Conservation (phyloP, 2,113 vertebrate genomes). For the Forbesichthys papilliferus region DNA sequence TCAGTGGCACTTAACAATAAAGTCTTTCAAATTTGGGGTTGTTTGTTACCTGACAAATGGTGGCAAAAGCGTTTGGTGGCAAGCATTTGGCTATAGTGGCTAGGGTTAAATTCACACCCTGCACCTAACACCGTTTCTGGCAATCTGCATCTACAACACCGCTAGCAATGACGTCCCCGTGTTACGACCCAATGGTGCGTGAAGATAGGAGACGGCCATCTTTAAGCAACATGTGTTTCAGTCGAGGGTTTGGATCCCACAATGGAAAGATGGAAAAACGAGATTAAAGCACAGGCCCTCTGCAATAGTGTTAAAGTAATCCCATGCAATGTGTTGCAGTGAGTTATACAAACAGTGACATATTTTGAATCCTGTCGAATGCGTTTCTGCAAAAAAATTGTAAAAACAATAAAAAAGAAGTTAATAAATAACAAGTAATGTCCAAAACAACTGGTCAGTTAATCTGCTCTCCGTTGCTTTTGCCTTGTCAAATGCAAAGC, state of each 20-base stretch:
- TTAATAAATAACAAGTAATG: too few relatives aligned
- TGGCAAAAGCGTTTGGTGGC: not conserved
- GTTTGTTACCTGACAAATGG: not conserved
- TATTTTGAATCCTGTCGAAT: not conserved
- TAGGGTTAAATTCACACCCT: not conserved
- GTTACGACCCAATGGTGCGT: not conserved
- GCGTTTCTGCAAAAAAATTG: not conserved
- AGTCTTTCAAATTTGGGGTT: not conserved
- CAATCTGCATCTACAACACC: not conserved
- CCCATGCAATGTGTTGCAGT: too few relatives aligned
- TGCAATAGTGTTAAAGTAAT: constrained; percentile 13
- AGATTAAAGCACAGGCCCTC: not conserved
- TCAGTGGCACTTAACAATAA: constrained; percentile 15
- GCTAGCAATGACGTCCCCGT: not conserved
- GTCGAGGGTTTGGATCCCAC: too few relatives aligned
- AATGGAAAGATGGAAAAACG: too few relatives aligned
- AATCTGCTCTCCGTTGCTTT: not conserved
- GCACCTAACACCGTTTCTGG: constrained; percentile 19
- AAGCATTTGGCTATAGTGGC: not conserved
- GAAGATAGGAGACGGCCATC: not conserved
- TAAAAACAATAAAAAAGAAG: too few relatives aligned
- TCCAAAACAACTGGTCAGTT: constrained; percentile 17
- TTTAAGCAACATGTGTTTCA: not conserved
- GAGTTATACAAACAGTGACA: not conserved
- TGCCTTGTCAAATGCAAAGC: not conserved